These are phyloP conservation scores for Acomys russatus DNA, from an alignment of 2,797 vertebrate species.

Conservation along the genomic window DNA sequence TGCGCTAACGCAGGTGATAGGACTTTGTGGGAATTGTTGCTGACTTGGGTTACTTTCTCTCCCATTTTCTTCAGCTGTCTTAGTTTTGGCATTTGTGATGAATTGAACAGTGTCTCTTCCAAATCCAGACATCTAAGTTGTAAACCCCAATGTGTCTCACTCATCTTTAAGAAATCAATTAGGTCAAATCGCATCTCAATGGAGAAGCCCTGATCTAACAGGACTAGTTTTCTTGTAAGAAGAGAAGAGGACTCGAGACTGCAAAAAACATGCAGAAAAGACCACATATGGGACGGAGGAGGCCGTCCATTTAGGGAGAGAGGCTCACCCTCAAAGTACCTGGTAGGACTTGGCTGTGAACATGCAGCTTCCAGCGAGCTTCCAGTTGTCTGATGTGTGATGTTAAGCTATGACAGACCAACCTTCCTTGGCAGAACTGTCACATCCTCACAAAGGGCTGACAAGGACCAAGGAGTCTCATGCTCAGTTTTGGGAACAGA, in stretches of 20 bases:
- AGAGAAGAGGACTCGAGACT: not conserved
- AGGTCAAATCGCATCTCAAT: not conserved
- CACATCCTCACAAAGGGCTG: not conserved
- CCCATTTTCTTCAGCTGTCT: not conserved
- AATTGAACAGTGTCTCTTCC: not conserved
- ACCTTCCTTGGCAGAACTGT: not conserved
- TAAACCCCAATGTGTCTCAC: not conserved
- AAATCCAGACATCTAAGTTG: not conserved
- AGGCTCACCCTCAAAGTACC: not conserved
- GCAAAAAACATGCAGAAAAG: not conserved
- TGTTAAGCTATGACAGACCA: not conserved
- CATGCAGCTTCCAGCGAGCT: not conserved
- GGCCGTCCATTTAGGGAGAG: not conserved
- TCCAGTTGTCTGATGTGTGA: not conserved
- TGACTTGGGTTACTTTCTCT: constrained; percentile 1
- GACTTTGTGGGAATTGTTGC: not conserved
- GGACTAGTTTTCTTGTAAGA: not conserved
- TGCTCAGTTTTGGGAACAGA: not conserved
- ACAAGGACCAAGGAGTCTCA: not conserved
- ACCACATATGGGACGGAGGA: not conserved
- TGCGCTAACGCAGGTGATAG: not conserved
- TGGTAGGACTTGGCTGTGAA: not conserved
- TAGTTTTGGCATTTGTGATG: not conserved
- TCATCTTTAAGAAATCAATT: constrained; percentile 11
- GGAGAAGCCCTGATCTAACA: not conserved